These are phyloP conservation scores for Mnemiopsis leidyi DNA, from an alignment of 37 sponge, comb jelly and placozoan genomes.

Conservation along the genomic window DNA sequence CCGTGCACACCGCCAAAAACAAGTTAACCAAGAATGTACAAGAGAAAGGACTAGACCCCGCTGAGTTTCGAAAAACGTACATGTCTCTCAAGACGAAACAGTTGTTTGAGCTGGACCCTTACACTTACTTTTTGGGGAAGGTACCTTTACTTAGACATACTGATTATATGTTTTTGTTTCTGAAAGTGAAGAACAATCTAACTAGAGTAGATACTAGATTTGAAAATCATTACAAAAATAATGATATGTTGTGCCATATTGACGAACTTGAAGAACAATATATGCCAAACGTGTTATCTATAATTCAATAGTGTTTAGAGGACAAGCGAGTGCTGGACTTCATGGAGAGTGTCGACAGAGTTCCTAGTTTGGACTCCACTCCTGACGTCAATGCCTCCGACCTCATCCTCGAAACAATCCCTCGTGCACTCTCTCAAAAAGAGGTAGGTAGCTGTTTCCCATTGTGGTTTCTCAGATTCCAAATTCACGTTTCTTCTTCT, in stretches of 20 bases:
- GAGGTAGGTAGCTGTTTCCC: too few species aligned
- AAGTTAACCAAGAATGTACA: not conserved
- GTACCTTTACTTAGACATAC: not conserved
- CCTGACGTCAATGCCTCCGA: constrained; percentile 51
- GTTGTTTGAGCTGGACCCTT: constrained; percentile 23
- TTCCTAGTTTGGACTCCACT: not conserved
- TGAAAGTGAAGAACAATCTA: too few species aligned
- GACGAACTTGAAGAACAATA: too few species aligned
- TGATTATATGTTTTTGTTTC: too few species aligned
- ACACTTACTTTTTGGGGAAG: constrained; percentile 28
- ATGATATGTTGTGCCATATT: too few species aligned
- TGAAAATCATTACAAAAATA: too few species aligned
- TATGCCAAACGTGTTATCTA: too few species aligned
- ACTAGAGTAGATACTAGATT: too few species aligned
- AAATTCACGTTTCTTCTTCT: too few species aligned
- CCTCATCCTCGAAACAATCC: constrained; percentile 57
- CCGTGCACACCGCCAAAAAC: constrained; percentile 15
- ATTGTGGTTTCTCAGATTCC: too few species aligned
- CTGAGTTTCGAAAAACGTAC: constrained; percentile 17
- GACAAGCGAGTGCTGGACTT: constrained; percentile 49
- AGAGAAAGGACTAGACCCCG: not conserved
- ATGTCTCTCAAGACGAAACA: constrained; percentile 57
- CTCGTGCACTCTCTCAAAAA: constrained; percentile 36
- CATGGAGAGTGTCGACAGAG: constrained; percentile 9
- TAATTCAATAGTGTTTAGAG: constrained; percentile 45